Evolutionary conservation across 2,888 invertebrate species (phyloP), one percentile per base, ranked within the genome.

Genomic region (Tenthredo scrophulariae): DNA sequence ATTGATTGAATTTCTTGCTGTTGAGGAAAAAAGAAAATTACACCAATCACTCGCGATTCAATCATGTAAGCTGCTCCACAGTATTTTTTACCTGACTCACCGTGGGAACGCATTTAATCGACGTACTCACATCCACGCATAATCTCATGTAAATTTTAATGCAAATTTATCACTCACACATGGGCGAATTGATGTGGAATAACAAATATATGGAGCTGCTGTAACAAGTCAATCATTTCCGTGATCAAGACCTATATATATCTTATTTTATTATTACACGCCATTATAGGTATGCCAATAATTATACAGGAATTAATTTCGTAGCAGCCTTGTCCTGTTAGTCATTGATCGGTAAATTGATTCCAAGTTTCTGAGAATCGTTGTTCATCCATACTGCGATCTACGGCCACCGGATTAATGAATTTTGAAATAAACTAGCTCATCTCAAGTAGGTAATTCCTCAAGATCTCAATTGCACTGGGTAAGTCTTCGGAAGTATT

Each of bases 231-330:
- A 54, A 77, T 77, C 77, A 77, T 54, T 46, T 77, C 75, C 75
- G 50, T 77, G 54, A 77, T 77, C 77, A 54, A 77, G 33, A 77
- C 13, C n/a, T 54, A 77, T n/a, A n/a, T n/a, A n/a, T n/a, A n/a
- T 77, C 7, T 33, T 3, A 72, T 40, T 22, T 6, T 15, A 75
- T 75, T 75, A 46, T 46, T 6, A 50, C 7, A 46, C n/a, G 7
- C 7, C 22, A n/a, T 58, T 58, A 18, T 58, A 0, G 95, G 95
- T 0, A 95, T 96, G 85, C 94, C 94, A 87, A 96, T 75, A 75
- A 75, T 75, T 22, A 75, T n/a, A 7, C 37, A 70, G 37, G 18
- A 9, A 37, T 70, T 37, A 6, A 33, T 70, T 40, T 29, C 0
- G 26, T 7, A 33, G 37, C 37, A 37, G 65, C n/a, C 33, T 40